Evolutionary conservation across 1,140 invertebrate species (phyloP), one percentile per base, ranked within the genome.

Genomic region (Anoplophora glabripennis): DNA sequence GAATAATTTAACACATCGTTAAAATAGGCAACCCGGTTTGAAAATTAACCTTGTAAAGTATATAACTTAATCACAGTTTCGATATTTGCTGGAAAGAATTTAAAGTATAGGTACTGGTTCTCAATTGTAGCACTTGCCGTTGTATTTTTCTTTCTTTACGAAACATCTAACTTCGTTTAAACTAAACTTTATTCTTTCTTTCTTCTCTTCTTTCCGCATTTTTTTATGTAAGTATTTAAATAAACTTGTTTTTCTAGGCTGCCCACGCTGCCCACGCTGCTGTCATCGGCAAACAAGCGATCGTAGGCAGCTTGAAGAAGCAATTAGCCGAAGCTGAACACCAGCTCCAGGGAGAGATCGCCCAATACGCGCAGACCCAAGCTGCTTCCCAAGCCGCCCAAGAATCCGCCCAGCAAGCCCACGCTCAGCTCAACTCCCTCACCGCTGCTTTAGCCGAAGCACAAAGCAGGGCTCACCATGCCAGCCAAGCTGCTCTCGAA

Each of bases 211-310:
- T n/a, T 28, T 28, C 21, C 21, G 5, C 5, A 28, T 28, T 28
- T 28, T 28, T 28, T 28, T 5, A 28, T 28, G 21, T 28, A 28
- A 28, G 3, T 28, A 28, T 28, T n/a, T n/a, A n/a, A n/a, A n/a
- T n/a, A n/a, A n/a, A n/a, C n/a, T n/a, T n/a, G n/a, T 44, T 47
- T 41, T 42, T 47, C 47, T 33, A 69, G 65, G 65, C 67, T 33
- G 67, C 67, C 33, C 61, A 63, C 42, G 67, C 67, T 8, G 67
- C 67, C 12, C 67, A 69, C 57, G 67, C 67, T 15, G 67, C 67
- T 35, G 45, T 65, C 10, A 65, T 69, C 11, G 67, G 67, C 33
- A 69, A 69, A 59, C 67, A 69, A 51, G 65, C 65, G 35, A 64
- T 69, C 46, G 67, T 67, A n/a, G 58, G 63, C 35, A 58, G 44